phyloP scores from a whole-genome alignment of 2,888 invertebrate genomes.

The Lasioglossum villosulum region DNA sequence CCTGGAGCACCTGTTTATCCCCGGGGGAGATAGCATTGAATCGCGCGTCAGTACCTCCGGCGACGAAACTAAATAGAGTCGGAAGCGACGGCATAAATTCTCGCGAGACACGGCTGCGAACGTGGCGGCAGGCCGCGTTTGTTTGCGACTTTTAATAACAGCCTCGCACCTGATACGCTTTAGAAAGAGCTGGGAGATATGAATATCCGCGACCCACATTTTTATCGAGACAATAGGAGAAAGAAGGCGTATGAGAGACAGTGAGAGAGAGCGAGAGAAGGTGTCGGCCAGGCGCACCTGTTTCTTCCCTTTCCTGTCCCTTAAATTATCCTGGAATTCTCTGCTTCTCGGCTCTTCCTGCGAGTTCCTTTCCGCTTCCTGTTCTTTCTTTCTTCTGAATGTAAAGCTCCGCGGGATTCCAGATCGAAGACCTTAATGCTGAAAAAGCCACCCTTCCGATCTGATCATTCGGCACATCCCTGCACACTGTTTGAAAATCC shows the following conservation, averaged over 20 bases:
- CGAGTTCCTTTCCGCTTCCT: conserved; percentile 8
- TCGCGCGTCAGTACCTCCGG: background rate
- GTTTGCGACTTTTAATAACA: background rate
- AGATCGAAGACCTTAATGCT: background rate
- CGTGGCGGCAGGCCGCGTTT: background rate
- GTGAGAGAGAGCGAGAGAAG: background rate
- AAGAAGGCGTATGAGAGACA: background rate
- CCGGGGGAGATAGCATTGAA: background rate
- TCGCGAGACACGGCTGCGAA: background rate
- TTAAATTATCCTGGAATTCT: conserved; percentile 24
- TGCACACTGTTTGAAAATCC: too few relatives aligned
- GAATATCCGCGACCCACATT: background rate
- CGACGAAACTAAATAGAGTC: background rate
- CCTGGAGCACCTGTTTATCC: background rate
- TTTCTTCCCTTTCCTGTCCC: background rate
- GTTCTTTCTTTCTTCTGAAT: background rate
- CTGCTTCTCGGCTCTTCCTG: conserved; percentile 17
- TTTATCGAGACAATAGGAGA: background rate
- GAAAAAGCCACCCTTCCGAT: background rate
- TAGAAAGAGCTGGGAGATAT: background rate
- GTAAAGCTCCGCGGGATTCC: background rate
- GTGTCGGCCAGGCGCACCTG: background rate
- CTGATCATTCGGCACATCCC: background rate
- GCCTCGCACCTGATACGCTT: background rate
- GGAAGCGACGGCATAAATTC: background rate